Conservation (phyloP, 2,113 vertebrate species). For the Hyperopisus bebe region DNA sequence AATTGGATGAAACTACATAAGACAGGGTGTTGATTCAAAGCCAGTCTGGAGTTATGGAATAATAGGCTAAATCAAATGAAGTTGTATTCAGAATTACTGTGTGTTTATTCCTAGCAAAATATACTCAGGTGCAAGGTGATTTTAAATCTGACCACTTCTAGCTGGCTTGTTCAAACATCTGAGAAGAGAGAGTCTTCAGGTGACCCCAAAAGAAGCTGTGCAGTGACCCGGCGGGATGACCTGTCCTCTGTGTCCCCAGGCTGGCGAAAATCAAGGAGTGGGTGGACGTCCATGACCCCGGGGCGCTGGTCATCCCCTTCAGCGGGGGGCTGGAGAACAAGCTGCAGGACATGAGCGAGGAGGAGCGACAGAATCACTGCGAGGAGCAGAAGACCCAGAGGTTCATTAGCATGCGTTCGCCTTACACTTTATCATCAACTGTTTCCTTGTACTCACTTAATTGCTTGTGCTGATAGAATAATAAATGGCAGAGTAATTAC, state of each 20-base stretch:
- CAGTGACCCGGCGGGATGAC: neutral
- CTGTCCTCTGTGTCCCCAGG: constrained; percentile 71
- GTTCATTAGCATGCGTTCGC: constrained; percentile 85
- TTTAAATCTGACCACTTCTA: neutral
- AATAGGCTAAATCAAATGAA: neutral
- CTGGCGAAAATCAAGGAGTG: constrained; percentile 99
- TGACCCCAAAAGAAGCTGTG: neutral
- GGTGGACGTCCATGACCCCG: constrained; percentile 92
- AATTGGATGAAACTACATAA: neutral
- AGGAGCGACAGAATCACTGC: constrained; percentile 89
- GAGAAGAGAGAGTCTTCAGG: neutral
- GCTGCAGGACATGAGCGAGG: constrained; percentile 89
- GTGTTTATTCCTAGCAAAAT: neutral
- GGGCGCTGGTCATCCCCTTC: constrained; percentile 92
- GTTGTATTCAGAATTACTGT: neutral
- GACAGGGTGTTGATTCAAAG: neutral
- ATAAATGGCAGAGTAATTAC: constrained; percentile 99
- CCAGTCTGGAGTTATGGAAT: neutral
- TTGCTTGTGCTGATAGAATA: constrained; percentile 99
- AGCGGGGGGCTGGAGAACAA: constrained; percentile 91
- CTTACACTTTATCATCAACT: constrained; percentile 98
- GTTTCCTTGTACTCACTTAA: constrained; percentile 99
- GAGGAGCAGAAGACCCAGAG: constrained; percentile 96
- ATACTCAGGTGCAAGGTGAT: neutral
- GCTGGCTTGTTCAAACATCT: neutral